phyloP scores from a whole-genome alignment of 2,113 vertebrate genomes.

The Dromiciops gliroides region DNA sequence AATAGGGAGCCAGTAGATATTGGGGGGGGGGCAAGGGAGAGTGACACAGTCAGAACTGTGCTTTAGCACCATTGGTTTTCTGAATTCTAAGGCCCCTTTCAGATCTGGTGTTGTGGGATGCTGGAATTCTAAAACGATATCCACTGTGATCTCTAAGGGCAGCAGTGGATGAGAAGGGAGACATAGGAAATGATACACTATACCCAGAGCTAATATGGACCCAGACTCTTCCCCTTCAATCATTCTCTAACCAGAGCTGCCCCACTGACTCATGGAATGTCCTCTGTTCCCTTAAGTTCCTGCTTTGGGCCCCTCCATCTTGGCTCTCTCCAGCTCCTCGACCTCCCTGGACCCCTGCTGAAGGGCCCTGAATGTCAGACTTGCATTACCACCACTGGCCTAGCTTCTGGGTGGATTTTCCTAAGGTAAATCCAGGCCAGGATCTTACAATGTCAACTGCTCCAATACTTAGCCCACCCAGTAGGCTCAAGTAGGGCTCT shows the following conservation, averaged over 20 bases:
- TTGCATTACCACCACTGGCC: neutral
- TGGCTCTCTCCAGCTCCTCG: neutral
- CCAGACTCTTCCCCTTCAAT: neutral
- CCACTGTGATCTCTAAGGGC: neutral
- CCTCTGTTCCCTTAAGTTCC: neutral
- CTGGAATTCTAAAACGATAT: neutral
- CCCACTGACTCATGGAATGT: neutral
- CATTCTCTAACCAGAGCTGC: neutral
- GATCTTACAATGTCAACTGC: neutral
- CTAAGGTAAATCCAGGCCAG: neutral
- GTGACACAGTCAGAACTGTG: neutral
- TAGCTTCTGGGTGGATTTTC: neutral
- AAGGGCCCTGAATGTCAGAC: neutral
- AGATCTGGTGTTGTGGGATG: neutral
- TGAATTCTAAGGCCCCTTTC: neutral
- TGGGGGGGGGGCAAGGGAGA: no score
- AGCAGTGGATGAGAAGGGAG: neutral
- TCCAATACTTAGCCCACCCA: neutral
- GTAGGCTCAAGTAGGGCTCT: neutral
- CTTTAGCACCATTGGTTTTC: neutral
- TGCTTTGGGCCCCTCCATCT: neutral
- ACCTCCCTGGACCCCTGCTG: neutral
- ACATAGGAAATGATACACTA: neutral
- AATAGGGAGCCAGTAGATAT: neutral
- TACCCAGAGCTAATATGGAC: neutral